Evolutionary conservation across 2,888 invertebrate genomes (phyloP), one percentile per base, ranked within the genome.

Genomic region (Subacronicta megacephala): DNA sequence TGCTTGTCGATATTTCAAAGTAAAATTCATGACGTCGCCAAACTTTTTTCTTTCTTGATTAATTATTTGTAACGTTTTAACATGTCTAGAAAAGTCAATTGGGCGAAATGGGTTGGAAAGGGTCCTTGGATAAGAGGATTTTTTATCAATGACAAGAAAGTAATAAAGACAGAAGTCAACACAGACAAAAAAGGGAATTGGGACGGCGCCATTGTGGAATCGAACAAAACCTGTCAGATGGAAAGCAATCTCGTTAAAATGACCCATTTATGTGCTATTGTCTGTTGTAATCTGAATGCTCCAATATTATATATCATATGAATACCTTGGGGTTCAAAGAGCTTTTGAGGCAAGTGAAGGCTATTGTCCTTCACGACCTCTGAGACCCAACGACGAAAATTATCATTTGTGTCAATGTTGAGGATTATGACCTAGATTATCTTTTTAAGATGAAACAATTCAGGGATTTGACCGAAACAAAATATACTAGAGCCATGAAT

Each of bases 171-270:
- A 33, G 37, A 52, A 37, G n/a, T 20, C 15, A 43, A 36, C 12
- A 12, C 2, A 3, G 6, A 42, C 15, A 20, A 23, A 29, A 23
- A 33, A 45, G n/a, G 7, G 9, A 33, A 44, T 16, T 49, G 18
- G 55, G 38, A 36, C 56, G 7, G 17, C 9, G 15, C 35, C 45
- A 55, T 55, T 68, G 37, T 54, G 26, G 6, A 1, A 1, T 7
- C 29, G 31, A 42, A 68, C 38, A 69, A 55, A 43, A 42, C 26
- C 42, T 43, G 43, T 18, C 42, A 55, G 43, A 50, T 7, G 35
- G 17, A 43, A 46, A 50, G 23, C 31, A 42, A 54, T 43, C 38
- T 55, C 45, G 16, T 38, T 69, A 36, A 46, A 54, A 36, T 23
- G 49, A 20, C 38, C 45, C 23, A 18, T 50, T 38, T 50, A 31